Evolutionary conservation across 2,113 vertebrate species (phyloP), one percentile per base, ranked within the genome.

Genomic region (Stictonetta naevosa): DNA sequence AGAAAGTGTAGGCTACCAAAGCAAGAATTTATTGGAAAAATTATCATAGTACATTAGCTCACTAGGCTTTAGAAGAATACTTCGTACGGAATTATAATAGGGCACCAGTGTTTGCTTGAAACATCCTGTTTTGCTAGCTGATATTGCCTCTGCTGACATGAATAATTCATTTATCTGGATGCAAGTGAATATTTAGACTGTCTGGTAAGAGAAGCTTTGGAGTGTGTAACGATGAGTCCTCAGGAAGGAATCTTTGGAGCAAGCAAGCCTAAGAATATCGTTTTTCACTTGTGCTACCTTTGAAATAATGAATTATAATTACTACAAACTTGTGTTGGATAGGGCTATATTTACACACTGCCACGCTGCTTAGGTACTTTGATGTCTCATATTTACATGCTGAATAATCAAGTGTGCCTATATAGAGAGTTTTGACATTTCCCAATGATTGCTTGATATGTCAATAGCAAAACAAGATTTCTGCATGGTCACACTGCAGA

Each of bases 131-230:
- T 86, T 88, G 40, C 48, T 84, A 42, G 42, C 48, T 90, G 53
- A 34, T 84, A 48, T 3, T 85, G 53, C 22, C 13, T 85, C 91
- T 90, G 46, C 68, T 90, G n/a, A n/a, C 36, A 66, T 80, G 66
- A 96, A 78, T 93, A 95, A 91, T 92, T 92, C 60, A 90, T 84
- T 91, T 66, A 4, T 62, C 28, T 74, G 59, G 48, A 77, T 90
- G 46, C 44, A 85, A 91, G 23, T 66, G 50, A 58, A 4, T 82
- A 31, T 83, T 94, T 77, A 73, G 29, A 44, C 26, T 46, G 14
- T 23, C 87, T 64, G 42, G 53, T n/a, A 82, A 84, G 66, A 82
- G 38, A 73, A 14, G 17, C 8, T 91, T 93, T 84, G 58, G 86
- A 86, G 25, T 38, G 23, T 82, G 42, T 53, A 38, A 2, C 78